Percentiles rank a stretch among this genome's conserved stretches.
Evolutionary conservation across 2,797 vertebrate genomes (phyloP).

Genomic region (Centroberyx gerrardi): DNA sequence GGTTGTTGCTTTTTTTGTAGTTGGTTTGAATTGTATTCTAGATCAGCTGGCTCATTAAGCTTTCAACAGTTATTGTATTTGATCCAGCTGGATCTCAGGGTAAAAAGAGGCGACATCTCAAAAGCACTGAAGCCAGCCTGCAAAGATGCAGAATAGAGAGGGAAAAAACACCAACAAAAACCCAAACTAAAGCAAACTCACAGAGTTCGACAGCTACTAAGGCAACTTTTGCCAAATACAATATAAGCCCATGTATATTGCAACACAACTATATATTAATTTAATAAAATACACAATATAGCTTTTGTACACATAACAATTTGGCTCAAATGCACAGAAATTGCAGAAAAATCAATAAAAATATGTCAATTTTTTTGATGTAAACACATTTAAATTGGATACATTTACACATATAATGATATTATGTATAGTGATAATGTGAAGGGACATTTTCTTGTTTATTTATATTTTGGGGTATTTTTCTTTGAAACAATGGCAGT

Average conservation of each 20-base stretch:
- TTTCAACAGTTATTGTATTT: conserved; percentile 94
- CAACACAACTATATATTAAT: conserved; percentile 99
- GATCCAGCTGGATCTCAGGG: conserved; percentile 91
- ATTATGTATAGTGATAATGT: conserved; percentile 93
- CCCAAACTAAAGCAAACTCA: conserved; percentile 94
- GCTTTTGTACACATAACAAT: conserved; percentile 99
- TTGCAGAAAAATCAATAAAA: conserved; percentile 99
- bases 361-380: conserved; percentile 96
- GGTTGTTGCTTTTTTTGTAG: conserved; percentile 77
- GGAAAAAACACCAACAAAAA: conserved; percentile 75
- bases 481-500: conserved; percentile 92
- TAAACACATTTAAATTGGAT: conserved; percentile 99
- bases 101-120: conserved; percentile 93
- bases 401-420: conserved; percentile 99
- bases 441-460: conserved; percentile 93
- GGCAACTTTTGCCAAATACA: conserved; percentile 99
- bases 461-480: conserved; percentile 76
- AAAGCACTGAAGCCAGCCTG: conserved; percentile 91
- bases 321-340: conserved; percentile 99
- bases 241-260: conserved; percentile 99
- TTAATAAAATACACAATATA: conserved; percentile 99
- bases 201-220: conserved; percentile 99
- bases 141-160: conserved; percentile 78
- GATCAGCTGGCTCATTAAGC: conserved; percentile 84
- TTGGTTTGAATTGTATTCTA: conserved; percentile 74